phyloP scores from a whole-genome alignment of 2,888 invertebrate genomes.

The Synergus laeviventris region DNA sequence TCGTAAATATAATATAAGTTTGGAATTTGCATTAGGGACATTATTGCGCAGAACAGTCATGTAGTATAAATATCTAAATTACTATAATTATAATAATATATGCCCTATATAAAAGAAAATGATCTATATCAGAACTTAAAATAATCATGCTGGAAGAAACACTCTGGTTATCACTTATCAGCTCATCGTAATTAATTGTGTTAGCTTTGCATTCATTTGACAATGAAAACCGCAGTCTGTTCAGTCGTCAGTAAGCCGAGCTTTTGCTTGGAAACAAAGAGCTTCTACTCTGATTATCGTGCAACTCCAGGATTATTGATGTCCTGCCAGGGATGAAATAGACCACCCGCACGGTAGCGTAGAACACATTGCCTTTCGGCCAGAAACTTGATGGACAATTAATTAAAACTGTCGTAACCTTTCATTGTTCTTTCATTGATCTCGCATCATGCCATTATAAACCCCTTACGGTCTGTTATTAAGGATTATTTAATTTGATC shows the following conservation, averaged over 20 bases:
- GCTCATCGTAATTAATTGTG: not conserved
- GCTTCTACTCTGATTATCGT: conserved; percentile 7
- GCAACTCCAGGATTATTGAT: not conserved
- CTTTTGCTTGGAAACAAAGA: conserved; percentile 7
- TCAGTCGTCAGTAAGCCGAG: conserved; percentile 7
- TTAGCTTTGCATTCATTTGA: not conserved
- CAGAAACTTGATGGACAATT: conserved; percentile 2
- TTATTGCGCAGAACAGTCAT: no score
- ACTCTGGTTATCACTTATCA: not conserved
- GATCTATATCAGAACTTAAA: no score
- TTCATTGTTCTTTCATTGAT: not conserved
- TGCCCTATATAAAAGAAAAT: no score
- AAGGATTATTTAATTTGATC: not conserved
- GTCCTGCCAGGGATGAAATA: conserved; percentile 7
- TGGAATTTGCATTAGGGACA: no score
- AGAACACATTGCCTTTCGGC: not conserved
- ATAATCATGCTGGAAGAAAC: no score
- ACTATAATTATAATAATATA: no score
- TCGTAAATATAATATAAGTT: no score
- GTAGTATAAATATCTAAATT: no score
- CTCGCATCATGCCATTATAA: not conserved
- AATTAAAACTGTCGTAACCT: conserved; percentile 3
- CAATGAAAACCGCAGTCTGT: not conserved
- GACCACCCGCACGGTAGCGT: not conserved
- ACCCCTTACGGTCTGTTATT: not conserved